These are phyloP conservation scores for Peromyscus maniculatus DNA, from an alignment of 2,113 vertebrate species.

Conservation along the genomic window DNA sequence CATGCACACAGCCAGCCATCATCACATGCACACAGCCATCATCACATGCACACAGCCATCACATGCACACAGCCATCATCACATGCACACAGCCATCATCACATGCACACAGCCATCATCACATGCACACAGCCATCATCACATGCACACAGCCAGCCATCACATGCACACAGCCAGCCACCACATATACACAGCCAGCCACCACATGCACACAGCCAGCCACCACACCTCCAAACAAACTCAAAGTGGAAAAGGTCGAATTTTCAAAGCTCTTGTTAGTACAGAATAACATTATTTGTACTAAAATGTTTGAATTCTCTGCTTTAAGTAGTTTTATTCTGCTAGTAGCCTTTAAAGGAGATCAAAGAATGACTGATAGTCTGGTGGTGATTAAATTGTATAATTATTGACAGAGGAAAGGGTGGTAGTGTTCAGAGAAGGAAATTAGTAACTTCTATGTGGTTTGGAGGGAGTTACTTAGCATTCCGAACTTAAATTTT, in stretches of 20 bases:
- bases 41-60: too few relatives aligned
- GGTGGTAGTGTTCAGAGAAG: neutral
- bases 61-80: too few relatives aligned
- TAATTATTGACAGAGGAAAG: constrained; percentile 17
- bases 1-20: too few relatives aligned
- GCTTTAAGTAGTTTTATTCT: neutral
- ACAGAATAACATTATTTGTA: neutral
- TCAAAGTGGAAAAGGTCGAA: constrained; percentile 21
- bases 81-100: too few relatives aligned
- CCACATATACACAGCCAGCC: too few relatives aligned
- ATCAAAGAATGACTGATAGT: neutral
- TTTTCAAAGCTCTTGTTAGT: constrained; percentile 26
- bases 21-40: too few relatives aligned
- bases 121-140: too few relatives aligned
- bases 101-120: too few relatives aligned
- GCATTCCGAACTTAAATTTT: constrained; percentile 15
- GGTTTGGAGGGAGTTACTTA: constrained; percentile 39
- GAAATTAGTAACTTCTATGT: constrained; percentile 8
- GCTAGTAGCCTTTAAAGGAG: constrained; percentile 8
- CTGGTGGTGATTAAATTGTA: neutral
- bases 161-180: too few relatives aligned
- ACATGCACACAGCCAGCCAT: too few relatives aligned
- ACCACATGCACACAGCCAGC: neutral
- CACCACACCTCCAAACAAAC: neutral
- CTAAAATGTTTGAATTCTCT: constrained; percentile 38